Percentiles rank a stretch among this genome's conserved stretches.
Evolutionary conservation across 1,140 invertebrate genomes (phyloP).

Genomic region (Aphaenogaster ashmeadi): DNA sequence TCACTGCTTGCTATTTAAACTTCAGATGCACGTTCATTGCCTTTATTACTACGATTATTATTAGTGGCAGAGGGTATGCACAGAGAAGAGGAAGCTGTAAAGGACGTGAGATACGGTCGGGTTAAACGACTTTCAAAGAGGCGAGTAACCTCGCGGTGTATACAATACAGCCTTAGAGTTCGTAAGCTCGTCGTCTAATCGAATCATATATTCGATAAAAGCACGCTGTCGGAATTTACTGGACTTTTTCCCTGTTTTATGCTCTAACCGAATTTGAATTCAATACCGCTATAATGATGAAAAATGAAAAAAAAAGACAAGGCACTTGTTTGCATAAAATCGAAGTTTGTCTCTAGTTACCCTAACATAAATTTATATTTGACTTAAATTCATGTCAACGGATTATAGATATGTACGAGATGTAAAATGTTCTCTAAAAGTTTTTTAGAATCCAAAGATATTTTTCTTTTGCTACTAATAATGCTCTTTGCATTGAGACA

Average conservation of each 20-base stretch:
- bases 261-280: not conserved
- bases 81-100: not conserved
- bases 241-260: not conserved
- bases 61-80: not conserved
- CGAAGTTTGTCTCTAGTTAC: not conserved
- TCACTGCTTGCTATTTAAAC: slow-evolving; percentile 33
- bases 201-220: slow-evolving; percentile 26
- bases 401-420: not conserved
- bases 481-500: not conserved
- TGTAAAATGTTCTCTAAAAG: not conserved
- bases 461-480: not conserved
- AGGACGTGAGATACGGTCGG: not conserved
- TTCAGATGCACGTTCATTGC: slow-evolving; percentile 18
- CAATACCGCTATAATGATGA: not conserved
- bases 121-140: slow-evolving; percentile 27
- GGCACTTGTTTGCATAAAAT: not conserved
- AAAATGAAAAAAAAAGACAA: not conserved
- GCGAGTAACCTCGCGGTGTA: not conserved
- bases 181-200: not conserved
- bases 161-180: not conserved
- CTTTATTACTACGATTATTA: slow-evolving; percentile 52
- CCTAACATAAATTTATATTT: too few relatives aligned
- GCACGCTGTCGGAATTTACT: not conserved
- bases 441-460: not conserved
- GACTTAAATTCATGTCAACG: not conserved